Evolutionary conservation across 2,888 invertebrate species (phyloP).

Genomic region (Tinea trinotella): DNA sequence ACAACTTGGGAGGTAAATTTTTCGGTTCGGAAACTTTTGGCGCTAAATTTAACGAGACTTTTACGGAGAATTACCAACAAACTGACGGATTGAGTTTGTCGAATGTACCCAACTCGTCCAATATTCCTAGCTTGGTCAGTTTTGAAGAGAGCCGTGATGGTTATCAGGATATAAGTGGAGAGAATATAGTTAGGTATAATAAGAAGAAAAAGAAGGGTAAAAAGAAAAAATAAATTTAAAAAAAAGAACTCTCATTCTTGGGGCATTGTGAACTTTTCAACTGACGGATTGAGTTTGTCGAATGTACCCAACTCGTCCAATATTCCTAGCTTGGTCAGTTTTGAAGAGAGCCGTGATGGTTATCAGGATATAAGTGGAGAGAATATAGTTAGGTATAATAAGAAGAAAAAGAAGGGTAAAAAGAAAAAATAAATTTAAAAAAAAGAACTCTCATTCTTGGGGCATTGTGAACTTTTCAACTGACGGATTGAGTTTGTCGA

Average conservation of each 20-base stretch:
- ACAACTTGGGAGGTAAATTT: constrained; percentile 35
- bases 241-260: neutral
- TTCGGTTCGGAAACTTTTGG: constrained; percentile 56
- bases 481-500: constrained; percentile 42
- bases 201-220: constrained; percentile 41
- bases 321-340: too few species aligned
- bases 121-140: too few species aligned
- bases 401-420: constrained; percentile 41
- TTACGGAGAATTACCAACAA: constrained; percentile 48
- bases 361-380: constrained; percentile 58
- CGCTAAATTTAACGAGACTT: constrained; percentile 47
- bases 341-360: constrained; percentile 43
- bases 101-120: too few species aligned
- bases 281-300: constrained; percentile 44
- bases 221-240: constrained; percentile 34
- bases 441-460: neutral
- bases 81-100: constrained; percentile 45
- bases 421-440: constrained; percentile 35
- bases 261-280: too few species aligned
- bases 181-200: constrained; percentile 33
- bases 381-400: constrained; percentile 33
- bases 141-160: constrained; percentile 43
- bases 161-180: constrained; percentile 57
- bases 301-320: too few species aligned
- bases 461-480: constrained; percentile 22